Evolutionary conservation across 2,888 invertebrate genomes (phyloP), one percentile per base, ranked within the genome.

Genomic region (Cryptocheilus praepositus): DNA sequence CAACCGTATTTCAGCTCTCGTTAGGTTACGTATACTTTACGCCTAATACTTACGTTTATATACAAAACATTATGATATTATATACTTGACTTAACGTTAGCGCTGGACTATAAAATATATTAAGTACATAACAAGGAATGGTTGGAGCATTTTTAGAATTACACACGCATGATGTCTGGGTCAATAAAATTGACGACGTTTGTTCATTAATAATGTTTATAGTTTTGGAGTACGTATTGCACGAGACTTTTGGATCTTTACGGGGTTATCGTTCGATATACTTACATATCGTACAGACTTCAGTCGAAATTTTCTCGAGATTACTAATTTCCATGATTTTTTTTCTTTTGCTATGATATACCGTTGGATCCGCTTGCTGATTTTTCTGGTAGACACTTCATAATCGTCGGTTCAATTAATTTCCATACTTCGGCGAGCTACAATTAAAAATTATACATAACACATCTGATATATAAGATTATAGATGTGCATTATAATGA

Each of bases 361-460:
- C 81, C 83, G 25, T 84, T 85, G 13, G 85, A 81, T 19, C 82
- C 80, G 11, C 63, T 68, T 0, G 73, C 70, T 28, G 83, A 72
- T 75, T 86, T 85, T 71, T 89, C 89, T n/a, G 91, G 90, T 61
- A 91, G 84, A 81, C 89, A 91, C 77, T 90, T 90, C 71, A 88
- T 88, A 49, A 91, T 89, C 43, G 90, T 90, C 4, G 91, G 90
- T 70, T 90, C 90, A 58, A 91, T 91, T 61, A 90, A 83, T 72
- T 89, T 90, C 92, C 92, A 92, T 4, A 91, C 90, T 73, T 91
- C 90, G 15, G 91, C 89, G 68, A 92, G 83, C 91, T 92, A 82
- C 71, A 89, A 49, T 18, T 5, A 49, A 85, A 68, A 11, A 7
- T 36, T 11, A 36, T 36, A 36, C 44, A 57, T 21, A 3, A 64